Conservation (phyloP, 2,113 vertebrate genomes). For the Rafetus swinhoei region DNA sequence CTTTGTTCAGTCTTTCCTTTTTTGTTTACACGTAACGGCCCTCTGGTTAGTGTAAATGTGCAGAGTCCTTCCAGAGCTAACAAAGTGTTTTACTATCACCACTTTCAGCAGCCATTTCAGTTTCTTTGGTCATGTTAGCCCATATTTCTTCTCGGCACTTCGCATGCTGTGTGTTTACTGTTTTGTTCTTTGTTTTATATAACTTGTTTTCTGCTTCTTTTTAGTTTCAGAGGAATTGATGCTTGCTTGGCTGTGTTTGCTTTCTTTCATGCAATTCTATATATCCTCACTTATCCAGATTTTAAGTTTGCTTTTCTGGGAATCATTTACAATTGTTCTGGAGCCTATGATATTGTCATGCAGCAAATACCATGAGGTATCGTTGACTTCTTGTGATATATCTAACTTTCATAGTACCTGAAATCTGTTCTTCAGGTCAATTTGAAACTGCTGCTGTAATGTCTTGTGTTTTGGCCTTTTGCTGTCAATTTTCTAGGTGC, state of each 20-base stretch:
- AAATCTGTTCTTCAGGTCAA: slow-evolving; percentile 21
- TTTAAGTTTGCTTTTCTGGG: neutral
- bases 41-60: neutral
- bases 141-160: neutral
- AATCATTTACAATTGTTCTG: neutral
- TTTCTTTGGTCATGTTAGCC: neutral
- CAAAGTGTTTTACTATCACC: neutral
- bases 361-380: neutral
- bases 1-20: neutral
- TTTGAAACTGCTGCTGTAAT: slow-evolving; percentile 29
- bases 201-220: neutral
- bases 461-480: slow-evolving; percentile 31
- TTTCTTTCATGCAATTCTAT: neutral
- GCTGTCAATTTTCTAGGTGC: slow-evolving; percentile 5
- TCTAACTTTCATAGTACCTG: neutral
- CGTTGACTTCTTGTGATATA: neutral
- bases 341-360: neutral
- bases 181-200: neutral
- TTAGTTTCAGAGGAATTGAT: neutral
- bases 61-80: rapidly evolving
- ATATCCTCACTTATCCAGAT: neutral
- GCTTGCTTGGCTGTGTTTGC: neutral
- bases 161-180: neutral
- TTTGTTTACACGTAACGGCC: neutral
- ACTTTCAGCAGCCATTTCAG: neutral